A percentile compares a stretch with the other conserved stretches of the same genome.
These are phyloP conservation scores for Cartodere bifasciata DNA, from an alignment of 2,888 invertebrate species.

Conservation along the genomic window DNA sequence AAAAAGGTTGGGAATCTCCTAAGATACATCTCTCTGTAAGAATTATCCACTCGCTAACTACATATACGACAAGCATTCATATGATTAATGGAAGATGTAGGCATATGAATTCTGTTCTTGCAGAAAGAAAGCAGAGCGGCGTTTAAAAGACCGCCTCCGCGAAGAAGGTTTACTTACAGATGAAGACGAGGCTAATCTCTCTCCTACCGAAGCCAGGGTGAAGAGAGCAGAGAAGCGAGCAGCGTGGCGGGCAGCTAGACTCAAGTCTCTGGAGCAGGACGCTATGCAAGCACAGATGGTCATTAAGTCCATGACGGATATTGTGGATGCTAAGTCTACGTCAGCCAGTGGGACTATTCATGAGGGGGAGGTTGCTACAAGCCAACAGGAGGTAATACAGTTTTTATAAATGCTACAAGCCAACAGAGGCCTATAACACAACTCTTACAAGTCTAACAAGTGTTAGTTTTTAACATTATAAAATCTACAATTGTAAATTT, in stretches of 20 bases:
- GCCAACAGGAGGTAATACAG: no score
- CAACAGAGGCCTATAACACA: no score
- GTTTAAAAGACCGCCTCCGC: constrained; percentile 46
- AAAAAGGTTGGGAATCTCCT: no score
- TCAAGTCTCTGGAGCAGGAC: constrained; percentile 78
- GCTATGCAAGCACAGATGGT: constrained; percentile 84
- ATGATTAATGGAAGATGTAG: no score
- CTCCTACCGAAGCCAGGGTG: constrained; percentile 57
- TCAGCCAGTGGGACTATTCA: constrained; percentile 11
- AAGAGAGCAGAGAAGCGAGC: constrained; percentile 75
- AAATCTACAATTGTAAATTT: no score
- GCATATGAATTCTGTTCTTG: no score
- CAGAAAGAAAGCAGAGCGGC: constrained; percentile 65
- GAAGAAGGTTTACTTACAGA: constrained; percentile 42
- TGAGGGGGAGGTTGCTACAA: constrained; percentile 9
- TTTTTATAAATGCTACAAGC: no score
- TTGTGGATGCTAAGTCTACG: constrained; percentile 49
- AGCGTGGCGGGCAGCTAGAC: constrained; percentile 81
- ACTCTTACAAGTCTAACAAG: no score
- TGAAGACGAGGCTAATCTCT: constrained; percentile 46
- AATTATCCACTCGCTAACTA: no score
- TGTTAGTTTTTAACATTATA: no score
- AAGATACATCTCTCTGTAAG: no score
- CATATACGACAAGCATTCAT: no score
- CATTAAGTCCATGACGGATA: constrained; percentile 78